These are phyloP conservation scores for Rhingia rostrata DNA, from an alignment of 2,888 invertebrate genomes.

Conservation along the genomic window DNA sequence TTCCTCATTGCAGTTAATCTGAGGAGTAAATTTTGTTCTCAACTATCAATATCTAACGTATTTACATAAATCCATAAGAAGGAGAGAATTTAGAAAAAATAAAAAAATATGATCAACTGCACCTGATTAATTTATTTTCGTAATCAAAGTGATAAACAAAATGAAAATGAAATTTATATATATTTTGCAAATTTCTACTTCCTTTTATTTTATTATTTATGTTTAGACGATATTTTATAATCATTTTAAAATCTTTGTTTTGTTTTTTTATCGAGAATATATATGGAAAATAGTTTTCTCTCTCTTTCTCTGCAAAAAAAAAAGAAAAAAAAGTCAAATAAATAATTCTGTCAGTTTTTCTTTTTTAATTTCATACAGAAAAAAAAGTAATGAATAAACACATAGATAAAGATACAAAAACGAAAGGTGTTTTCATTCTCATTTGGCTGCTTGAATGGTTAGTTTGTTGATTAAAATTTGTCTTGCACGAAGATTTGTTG, in stretches of 20 bases:
- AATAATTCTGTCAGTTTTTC: slow-evolving; percentile 58
- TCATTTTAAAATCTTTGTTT: slow-evolving; percentile 23
- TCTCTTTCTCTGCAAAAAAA: slow-evolving; percentile 4
- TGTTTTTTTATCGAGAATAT: slow-evolving; percentile 30
- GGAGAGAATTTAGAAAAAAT: slow-evolving; percentile 1
- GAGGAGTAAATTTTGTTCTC: slow-evolving; percentile 6
- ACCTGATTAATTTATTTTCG: slow-evolving; percentile 36
- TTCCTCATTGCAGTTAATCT: slow-evolving; percentile 4
- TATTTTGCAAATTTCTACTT: slow-evolving; percentile 16
- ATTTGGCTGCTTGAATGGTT: background rate
- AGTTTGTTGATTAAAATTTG: background rate
- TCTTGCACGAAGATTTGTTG: no score
- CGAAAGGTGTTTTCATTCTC: no score
- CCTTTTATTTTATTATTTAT: slow-evolving; percentile 40
- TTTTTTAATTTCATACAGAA: slow-evolving; percentile 70
- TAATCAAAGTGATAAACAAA: slow-evolving; percentile 35
- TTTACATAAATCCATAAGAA: slow-evolving; percentile 12
- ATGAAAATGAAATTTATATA: background rate
- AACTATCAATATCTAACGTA: slow-evolving; percentile 26
- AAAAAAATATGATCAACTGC: slow-evolving; percentile 23
- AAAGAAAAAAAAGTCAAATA: slow-evolving; percentile 31
- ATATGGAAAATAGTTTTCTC: slow-evolving; percentile 2
- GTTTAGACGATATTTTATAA: slow-evolving; percentile 34
- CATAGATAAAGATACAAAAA: slow-evolving; percentile 61
- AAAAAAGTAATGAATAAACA: slow-evolving; percentile 58